These are phyloP conservation scores for Allophyes oxyacanthae DNA, from an alignment of 2,888 invertebrate genomes.

Conservation along the genomic window DNA sequence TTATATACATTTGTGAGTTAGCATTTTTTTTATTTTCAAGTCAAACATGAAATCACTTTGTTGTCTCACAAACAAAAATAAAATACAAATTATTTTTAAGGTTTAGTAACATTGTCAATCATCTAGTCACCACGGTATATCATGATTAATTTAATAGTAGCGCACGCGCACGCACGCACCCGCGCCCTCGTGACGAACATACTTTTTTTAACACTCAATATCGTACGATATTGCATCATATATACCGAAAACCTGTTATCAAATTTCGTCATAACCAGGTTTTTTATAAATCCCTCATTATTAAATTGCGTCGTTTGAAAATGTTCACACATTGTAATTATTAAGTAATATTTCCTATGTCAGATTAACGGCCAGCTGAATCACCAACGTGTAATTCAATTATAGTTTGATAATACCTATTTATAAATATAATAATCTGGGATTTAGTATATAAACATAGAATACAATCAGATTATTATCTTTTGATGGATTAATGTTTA, in stretches of 20 bases:
- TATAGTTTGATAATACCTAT: no score
- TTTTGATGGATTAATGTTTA: no score
- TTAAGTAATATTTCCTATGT: conserved; percentile 22
- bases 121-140: conserved; percentile 1
- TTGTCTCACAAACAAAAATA: no score
- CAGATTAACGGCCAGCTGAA: conserved; percentile 20
- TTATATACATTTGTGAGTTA: no score
- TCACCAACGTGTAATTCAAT: conserved; percentile 4
- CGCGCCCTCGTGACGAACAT: background rate
- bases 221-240: conserved; percentile 49
- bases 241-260: conserved; percentile 38
- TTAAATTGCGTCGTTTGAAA: conserved; percentile 37
- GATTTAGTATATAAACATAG: no score
- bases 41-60: no score
- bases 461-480: no score
- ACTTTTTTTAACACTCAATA: conserved; percentile 32
- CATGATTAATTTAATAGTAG: conserved; percentile 5
- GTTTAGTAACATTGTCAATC: no score
- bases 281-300: conserved; percentile 24
- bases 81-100: no score
- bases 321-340: conserved; percentile 1
- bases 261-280: conserved; percentile 42
- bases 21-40: no score
- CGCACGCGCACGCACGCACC: conserved; percentile 11
- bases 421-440: no score